Evolutionary conservation across 1,140 invertebrate genomes (phyloP), one percentile per base, ranked within the genome.

Genomic region (Armadillidium nasatum): DNA sequence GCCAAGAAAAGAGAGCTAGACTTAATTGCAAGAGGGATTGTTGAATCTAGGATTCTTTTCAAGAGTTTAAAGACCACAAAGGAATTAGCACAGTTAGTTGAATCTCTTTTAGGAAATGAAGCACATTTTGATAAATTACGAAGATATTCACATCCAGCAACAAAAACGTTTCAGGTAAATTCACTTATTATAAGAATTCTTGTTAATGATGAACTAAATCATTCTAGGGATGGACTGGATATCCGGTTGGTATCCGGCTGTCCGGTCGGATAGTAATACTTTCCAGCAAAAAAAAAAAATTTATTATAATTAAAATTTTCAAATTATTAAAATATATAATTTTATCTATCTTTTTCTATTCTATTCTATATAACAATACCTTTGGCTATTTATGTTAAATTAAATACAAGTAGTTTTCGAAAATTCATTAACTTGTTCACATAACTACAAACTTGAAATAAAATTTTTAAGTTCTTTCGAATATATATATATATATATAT

Each of bases 161-260:
- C 94, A 4, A 96, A 95, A 88, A 91, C 94, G 0, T 98, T 98
- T 86, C 94, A 96, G 77, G 77, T 78, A 15, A 19, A 11, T 33
- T 33, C 33, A 33, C 6, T 33, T 33, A 33, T 33, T 33, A n/a
- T 99, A 74, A 87, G 96, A 81, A 97, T 98, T 80, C 97, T 98
- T 86, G 93, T 98, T 0, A 99, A 99, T 84, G 94, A 99, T 85
- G 96, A 99, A 87, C 85, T 98, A 0, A 98, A 98, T 85, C 95
- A 98, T 87, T 89, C 98, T 6, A 94, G 96, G 86, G 93, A 94
- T 85, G 96, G n/a, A n/a, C n/a, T n/a, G n/a, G n/a, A n/a, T n/a
- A n/a, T n/a, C n/a, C n/a, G n/a, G n/a, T n/a, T n/a, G 89, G 0
- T 89, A 98, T 82, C 83, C 93, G 46, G 82, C 95, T 79, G 92